Base-by-base conservation (phyloP, 2,113 vertebrate genomes). In the Carollia perspicillata region DNA sequence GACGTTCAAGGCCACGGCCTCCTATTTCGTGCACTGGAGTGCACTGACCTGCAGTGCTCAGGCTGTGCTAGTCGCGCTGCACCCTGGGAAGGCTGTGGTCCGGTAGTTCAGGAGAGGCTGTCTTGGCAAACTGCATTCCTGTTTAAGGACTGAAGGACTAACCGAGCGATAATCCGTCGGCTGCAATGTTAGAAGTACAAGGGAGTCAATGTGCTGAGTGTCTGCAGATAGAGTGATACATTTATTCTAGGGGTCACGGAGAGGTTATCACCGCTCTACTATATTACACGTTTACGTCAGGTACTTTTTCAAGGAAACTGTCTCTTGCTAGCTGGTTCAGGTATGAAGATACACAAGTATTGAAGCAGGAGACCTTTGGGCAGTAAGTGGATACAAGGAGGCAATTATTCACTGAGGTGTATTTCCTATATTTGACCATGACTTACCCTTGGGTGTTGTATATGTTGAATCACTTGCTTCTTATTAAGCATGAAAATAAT, bases 401-500 rank as follows among this genome's bases (percentile, higher is more conserved):
- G 84, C 51, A 66, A 83, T 75, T 89, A 55, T 85, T 84, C 71
- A 47, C 49, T 81, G 20, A 77, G 26, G 35, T 35, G 11, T 33
- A n/a, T 92, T 98, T 96, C 92, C 97, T 97, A 23, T 80, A 85
- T 90, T 90, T 97, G 92, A 95, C 93, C 96, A 96, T 91, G n/a
- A 8, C 22, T 93, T 66, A 40, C 51, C 10, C 37, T 72, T 42
- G 49, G 53, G 30, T 22, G 40, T 87, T 83, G 72, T 55, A 49
- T 65, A 58, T 33, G 30, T 79, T 13, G 1, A 89, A 79, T 90
- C 40, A 83, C 13, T 92, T 66, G 75, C 55, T 79, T 90, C 26
- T 77, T 60, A 55, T 51, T 92, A 74, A 10, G 33, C 22, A 17
- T 63, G 75, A 58, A 95, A 96, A 94, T 33, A 60, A 89, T 72